Evolutionary conservation across 1,140 invertebrate genomes (phyloP).

Genomic region (Drosophila lowei): DNA sequence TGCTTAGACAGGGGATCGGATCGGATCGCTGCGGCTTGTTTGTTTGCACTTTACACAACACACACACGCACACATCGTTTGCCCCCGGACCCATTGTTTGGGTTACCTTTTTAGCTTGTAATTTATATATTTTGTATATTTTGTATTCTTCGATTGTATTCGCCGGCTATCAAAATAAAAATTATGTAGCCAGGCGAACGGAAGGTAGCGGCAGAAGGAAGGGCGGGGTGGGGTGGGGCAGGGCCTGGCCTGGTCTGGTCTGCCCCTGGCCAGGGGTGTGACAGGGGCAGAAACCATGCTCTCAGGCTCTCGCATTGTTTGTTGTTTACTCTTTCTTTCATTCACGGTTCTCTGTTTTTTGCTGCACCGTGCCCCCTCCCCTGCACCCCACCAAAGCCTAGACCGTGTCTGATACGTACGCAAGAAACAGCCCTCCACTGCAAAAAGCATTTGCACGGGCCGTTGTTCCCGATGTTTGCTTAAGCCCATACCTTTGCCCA

Average conservation of each 20-base stretch:
- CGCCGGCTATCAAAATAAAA: conserved; percentile 77
- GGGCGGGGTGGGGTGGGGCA: conserved; percentile 6
- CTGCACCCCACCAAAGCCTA: conserved; percentile 48
- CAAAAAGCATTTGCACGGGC: conserved; percentile 36
- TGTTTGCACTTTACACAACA: conserved; percentile 66
- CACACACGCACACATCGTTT: conserved; percentile 20
- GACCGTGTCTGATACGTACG: conserved; percentile 68
- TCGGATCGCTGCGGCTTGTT: conserved; percentile 49
- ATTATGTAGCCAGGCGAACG: conserved; percentile 53
- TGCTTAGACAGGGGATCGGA: conserved; percentile 57
- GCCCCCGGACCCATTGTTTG: conserved; percentile 54
- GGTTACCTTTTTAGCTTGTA: conserved; percentile 79
- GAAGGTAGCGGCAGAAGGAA: background rate
- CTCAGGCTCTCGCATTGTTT: conserved; percentile 44
- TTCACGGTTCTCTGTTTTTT: conserved; percentile 36
- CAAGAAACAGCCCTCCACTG: conserved; percentile 44
- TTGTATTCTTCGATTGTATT: conserved; percentile 74
- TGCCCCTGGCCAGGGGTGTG: conserved; percentile 23
- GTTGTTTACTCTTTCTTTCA: conserved; percentile 26
- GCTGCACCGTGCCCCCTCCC: conserved; percentile 36
- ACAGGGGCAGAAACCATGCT: conserved; percentile 58
- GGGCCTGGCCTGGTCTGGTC: no score
- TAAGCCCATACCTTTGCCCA: conserved; percentile 13
- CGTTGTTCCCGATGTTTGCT: conserved; percentile 32
- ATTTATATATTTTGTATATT: conserved; percentile 78